These are phyloP conservation scores for Sceloporus undulatus DNA, from an alignment of 2,113 vertebrate genomes.

Conservation along the genomic window DNA sequence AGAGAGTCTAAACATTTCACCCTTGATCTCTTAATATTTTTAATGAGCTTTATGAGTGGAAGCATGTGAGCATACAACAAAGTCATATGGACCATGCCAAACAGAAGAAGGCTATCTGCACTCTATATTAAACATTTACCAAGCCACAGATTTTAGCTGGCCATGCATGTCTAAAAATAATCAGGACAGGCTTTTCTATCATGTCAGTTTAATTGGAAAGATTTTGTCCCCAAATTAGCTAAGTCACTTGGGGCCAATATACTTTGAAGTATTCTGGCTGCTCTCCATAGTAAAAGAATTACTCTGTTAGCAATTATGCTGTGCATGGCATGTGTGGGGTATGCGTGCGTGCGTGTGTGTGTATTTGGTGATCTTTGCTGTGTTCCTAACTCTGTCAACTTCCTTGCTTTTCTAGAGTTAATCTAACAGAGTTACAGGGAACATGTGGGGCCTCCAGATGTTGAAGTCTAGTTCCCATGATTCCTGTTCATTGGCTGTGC, in stretches of 20 bases:
- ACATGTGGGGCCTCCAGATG: neutral
- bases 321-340: neutral
- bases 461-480: neutral
- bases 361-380: too few species aligned
- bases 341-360: neutral
- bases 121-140: fast-evolving
- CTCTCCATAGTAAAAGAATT: conserved; percentile 53
- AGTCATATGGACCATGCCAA: neutral
- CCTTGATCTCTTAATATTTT: conserved; percentile 22
- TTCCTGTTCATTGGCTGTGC: neutral
- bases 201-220: conserved; percentile 50
- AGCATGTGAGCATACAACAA: neutral
- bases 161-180: conserved; percentile 17
- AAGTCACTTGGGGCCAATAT: conserved; percentile 23
- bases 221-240: conserved; percentile 59
- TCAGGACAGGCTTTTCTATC: conserved; percentile 42
- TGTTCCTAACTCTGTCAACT: neutral
- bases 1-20: conserved; percentile 12
- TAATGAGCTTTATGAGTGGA: conserved; percentile 6
- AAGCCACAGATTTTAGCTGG: neutral
- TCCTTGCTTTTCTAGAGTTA: neutral
- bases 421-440: neutral
- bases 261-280: conserved; percentile 38
- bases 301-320: conserved; percentile 40
- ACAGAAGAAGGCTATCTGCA: conserved; percentile 1